Evolutionary conservation across 2,888 invertebrate species (phyloP).

Genomic region (Drosophila flavopinicola): DNA sequence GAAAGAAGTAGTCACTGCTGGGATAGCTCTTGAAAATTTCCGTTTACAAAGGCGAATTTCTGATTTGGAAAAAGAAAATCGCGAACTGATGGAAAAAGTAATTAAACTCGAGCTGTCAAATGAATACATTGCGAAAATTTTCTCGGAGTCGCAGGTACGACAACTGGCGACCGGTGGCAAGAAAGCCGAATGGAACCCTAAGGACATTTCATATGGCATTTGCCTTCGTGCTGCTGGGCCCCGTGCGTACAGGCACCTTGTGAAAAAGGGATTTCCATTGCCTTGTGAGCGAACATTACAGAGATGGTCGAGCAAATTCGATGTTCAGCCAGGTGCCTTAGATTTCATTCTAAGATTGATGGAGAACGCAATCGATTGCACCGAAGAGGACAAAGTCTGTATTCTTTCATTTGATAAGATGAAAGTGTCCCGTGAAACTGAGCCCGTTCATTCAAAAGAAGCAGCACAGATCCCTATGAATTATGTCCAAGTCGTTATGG

Average conservation of each 20-base stretch:
- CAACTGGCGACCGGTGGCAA: neutral
- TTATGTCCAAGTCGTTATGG: neutral
- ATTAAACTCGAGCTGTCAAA: too few relatives aligned
- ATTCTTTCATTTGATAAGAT: neutral
- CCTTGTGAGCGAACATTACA: neutral
- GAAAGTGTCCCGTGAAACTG: neutral
- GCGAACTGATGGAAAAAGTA: too few relatives aligned
- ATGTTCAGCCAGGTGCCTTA: too few relatives aligned
- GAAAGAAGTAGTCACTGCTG: too few relatives aligned
- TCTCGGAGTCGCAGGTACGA: neutral
- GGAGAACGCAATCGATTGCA: neutral
- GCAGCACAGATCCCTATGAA: neutral
- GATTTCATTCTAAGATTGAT: neutral
- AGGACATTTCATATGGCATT: neutral
- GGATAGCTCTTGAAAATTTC: too few relatives aligned
- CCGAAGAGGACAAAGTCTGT: neutral
- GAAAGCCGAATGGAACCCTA: neutral
- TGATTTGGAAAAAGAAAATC: too few relatives aligned
- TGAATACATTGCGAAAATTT: too few relatives aligned
- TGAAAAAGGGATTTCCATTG: neutral
- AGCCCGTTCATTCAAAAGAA: too few relatives aligned
- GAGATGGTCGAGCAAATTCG: too few relatives aligned
- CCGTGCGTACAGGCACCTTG: neutral
- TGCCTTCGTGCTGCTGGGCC: neutral
- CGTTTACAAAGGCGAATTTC: too few relatives aligned